A percentile compares a stretch with the other conserved stretches of the same genome.
These are phyloP conservation scores for Hirtodrosophila alboralis DNA, from an alignment of 2,888 invertebrate species.

Conservation along the genomic window DNA sequence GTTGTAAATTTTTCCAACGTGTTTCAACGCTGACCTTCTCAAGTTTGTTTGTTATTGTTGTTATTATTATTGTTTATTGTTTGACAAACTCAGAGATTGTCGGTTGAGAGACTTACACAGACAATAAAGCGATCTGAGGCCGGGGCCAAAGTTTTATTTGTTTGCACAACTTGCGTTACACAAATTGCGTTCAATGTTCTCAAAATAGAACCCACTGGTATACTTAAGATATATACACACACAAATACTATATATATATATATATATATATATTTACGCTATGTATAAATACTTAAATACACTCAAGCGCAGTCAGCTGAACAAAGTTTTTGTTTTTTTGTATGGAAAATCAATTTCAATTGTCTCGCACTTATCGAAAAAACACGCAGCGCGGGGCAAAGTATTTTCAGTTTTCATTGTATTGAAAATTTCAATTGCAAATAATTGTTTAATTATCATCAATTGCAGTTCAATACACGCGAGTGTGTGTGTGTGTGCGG, in stretches of 20 bases:
- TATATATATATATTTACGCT: background rate
- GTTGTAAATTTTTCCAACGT: conserved; percentile 61
- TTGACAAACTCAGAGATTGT: conserved; percentile 14
- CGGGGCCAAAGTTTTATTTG: conserved; percentile 65
- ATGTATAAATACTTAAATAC: background rate
- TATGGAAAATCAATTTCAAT: conserved; percentile 71
- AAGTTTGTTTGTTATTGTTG: conserved; percentile 54
- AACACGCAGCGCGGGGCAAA: conserved; percentile 2
- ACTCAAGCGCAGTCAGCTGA: conserved; percentile 2
- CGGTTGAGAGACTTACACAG: background rate
- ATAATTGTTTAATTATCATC: conserved; percentile 68
- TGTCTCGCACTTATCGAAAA: conserved; percentile 59
- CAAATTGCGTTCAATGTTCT: conserved; percentile 58
- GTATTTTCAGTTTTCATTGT: conserved; percentile 43
- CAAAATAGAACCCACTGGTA: conserved; percentile 54
- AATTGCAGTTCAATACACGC: conserved; percentile 53
- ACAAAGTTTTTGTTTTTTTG: conserved; percentile 6
- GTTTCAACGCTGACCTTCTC: conserved; percentile 69
- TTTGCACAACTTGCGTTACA: conserved; percentile 58
- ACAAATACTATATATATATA: conserved; percentile 1
- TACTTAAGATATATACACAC: conserved; percentile 13
- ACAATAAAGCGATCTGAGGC: conserved; percentile 25
- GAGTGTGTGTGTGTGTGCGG: background rate
- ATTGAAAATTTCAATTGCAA: conserved; percentile 72
- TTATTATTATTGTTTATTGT: conserved; percentile 39